These are phyloP conservation scores for Scaptomyza caliginosa DNA, from an alignment of 2,888 invertebrate species.

Conservation along the genomic window DNA sequence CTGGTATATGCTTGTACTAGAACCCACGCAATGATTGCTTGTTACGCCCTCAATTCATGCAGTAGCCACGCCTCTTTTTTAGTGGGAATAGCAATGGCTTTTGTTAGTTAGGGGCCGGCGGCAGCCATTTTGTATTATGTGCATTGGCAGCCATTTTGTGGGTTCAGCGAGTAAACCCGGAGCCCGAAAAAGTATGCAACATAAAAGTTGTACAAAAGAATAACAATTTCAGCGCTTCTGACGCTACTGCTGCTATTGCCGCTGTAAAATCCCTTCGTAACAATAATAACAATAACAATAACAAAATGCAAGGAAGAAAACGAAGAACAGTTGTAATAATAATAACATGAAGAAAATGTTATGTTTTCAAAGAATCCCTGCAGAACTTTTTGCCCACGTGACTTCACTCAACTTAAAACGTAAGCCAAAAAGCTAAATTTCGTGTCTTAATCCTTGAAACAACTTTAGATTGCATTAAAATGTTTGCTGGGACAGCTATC, in stretches of 20 bases:
- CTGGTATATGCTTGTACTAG: constrained; percentile 10
- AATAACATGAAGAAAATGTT: constrained; percentile 10
- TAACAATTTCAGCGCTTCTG: constrained; percentile 21
- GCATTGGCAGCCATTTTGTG: constrained; percentile 44
- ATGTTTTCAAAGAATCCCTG: background rate
- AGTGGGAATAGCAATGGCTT: constrained; percentile 24
- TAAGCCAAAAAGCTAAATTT: background rate
- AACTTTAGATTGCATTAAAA: background rate
- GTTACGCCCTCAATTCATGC: background rate
- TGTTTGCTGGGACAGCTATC: constrained; percentile 1
- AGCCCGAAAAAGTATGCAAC: constrained; percentile 42
- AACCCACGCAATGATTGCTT: constrained; percentile 20
- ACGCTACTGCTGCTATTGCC: too few relatives aligned
- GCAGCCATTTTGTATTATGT: constrained; percentile 45
- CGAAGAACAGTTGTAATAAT: constrained; percentile 7
- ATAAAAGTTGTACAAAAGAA: constrained; percentile 7
- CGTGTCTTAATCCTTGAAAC: background rate
- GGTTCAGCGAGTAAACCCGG: background rate
- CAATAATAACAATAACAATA: constrained; percentile 22
- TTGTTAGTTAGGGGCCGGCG: constrained; percentile 23
- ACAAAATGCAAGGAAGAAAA: constrained; percentile 5
- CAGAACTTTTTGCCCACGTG: background rate
- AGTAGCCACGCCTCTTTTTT: constrained; percentile 25
- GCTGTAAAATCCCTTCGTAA: background rate
- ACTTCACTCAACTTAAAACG: constrained; percentile 3